These are phyloP conservation scores for Atherinomorus stipes DNA, from an alignment of 2,113 vertebrate species.

Conservation along the genomic window DNA sequence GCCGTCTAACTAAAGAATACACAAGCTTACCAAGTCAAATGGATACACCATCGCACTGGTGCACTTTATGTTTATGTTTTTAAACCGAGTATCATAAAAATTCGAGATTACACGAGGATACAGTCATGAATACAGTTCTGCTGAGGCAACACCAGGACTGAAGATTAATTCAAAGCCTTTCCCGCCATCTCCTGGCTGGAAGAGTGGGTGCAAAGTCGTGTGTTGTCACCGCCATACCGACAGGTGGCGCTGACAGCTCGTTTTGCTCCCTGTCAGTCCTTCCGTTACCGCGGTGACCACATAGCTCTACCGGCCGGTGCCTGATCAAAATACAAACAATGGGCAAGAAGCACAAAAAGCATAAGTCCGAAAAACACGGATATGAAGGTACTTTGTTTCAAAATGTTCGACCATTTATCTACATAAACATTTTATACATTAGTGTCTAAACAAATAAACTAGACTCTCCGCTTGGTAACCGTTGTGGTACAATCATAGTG, in stretches of 20 bases:
- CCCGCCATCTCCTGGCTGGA: conserved; percentile 43
- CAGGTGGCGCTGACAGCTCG: conserved; percentile 10
- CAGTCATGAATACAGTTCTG: too few relatives aligned
- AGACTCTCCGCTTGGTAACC: neutral
- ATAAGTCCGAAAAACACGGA: conserved; percentile 92
- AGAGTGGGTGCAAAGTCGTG: fast-evolving
- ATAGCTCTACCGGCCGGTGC: neutral
- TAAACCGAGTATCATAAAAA: neutral
- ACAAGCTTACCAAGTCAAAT: too few relatives aligned
- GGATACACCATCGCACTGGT: too few relatives aligned
- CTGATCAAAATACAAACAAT: conserved; percentile 79
- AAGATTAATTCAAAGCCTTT: conserved; percentile 8
- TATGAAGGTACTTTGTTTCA: conserved; percentile 85
- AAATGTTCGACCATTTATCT: fast-evolving
- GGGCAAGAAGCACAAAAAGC: conserved; percentile 98
- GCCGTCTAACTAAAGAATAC: too few relatives aligned
- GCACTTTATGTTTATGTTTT: too few relatives aligned
- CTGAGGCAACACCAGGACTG: neutral
- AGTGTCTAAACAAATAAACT: neutral
- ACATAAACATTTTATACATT: neutral
- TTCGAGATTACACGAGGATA: neutral
- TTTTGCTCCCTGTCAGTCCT: neutral
- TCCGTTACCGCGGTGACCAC: conserved; percentile 24
- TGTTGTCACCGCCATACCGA: conserved; percentile 12
- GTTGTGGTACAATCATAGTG: neutral